Conservation (phyloP, 2,113 vertebrate genomes). For the Sander lucioperca region DNA sequence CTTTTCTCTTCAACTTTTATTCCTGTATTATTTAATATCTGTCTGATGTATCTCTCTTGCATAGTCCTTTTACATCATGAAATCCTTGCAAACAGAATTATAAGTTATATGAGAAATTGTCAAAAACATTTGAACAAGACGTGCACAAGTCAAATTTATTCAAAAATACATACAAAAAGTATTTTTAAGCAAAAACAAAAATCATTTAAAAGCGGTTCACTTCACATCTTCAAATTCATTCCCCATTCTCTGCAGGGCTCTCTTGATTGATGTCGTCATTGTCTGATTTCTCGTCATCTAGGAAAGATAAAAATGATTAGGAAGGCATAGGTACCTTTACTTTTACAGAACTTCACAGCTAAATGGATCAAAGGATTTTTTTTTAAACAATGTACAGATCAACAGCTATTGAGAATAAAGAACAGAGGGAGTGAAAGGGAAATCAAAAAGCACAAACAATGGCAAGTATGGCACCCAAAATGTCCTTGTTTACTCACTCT, state of each 20-base stretch:
- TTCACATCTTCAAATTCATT: conserved; percentile 70
- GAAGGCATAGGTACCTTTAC: background rate
- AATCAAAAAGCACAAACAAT: background rate
- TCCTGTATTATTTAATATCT: background rate
- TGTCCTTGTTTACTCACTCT: conserved; percentile 90
- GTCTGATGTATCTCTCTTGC: background rate
- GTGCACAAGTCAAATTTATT: conserved; percentile 67
- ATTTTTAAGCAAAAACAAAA: conserved; percentile 29
- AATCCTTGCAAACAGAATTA: background rate
- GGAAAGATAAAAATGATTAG: conserved; percentile 39
- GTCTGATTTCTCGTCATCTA: conserved; percentile 97
- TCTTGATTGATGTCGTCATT: conserved; percentile 90
- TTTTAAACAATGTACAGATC: background rate
- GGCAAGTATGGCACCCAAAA: background rate
- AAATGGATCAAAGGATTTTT: background rate
- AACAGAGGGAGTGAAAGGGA: background rate
- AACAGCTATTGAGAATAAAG: background rate
- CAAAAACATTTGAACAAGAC: background rate
- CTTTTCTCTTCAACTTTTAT: background rate
- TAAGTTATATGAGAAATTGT: background rate
- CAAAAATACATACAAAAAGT: conserved; percentile 70
- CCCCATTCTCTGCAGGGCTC: conserved; percentile 85
- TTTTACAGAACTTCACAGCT: background rate
- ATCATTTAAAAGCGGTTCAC: conserved; percentile 26
- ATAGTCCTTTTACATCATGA: background rate